Evolutionary conservation across 2,888 invertebrate genomes (phyloP).

Genomic region (Drosophila macrospina): DNA sequence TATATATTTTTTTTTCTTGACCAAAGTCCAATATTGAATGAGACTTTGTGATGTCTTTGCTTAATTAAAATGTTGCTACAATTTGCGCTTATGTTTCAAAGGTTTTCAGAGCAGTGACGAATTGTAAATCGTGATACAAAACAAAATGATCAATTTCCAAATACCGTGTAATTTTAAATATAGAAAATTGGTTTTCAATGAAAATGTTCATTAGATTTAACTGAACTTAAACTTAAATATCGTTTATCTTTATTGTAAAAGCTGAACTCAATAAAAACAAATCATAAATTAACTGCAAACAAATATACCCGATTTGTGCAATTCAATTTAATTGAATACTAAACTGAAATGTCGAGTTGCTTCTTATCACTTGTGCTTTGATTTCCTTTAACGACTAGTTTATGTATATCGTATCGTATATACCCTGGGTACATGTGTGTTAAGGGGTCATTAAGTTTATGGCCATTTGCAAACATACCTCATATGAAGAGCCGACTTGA

Average conservation of each 20-base stretch:
- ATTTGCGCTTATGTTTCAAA: conserved; percentile 44
- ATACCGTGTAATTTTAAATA: background rate
- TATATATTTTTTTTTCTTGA: conserved; percentile 21
- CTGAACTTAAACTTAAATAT: background rate
- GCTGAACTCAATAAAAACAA: conserved; percentile 23
- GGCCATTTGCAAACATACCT: conserved; percentile 86
- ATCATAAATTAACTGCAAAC: background rate
- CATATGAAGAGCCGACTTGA: conserved; percentile 92
- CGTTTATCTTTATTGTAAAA: conserved; percentile 11
- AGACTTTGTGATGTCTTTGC: conserved; percentile 36
- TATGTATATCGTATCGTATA: conserved; percentile 14
- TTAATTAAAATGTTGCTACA: conserved; percentile 68
- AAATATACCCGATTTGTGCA: conserved; percentile 8
- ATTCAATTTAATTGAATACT: conserved; percentile 24
- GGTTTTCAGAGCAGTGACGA: conserved; percentile 35
- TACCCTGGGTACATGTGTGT: background rate
- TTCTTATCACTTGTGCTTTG: conserved; percentile 42
- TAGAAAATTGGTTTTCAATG: background rate
- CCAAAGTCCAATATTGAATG: conserved; percentile 63
- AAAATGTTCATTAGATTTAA: conserved; percentile 3
- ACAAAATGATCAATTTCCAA: background rate
- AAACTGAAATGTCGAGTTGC: conserved; percentile 14
- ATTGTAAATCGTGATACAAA: conserved; percentile 28
- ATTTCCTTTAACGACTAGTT: conserved; percentile 39
- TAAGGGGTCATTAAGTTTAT: conserved; percentile 39